Conservation (phyloP, 2,113 vertebrate species). For the Leptobrachium leishanense region DNA sequence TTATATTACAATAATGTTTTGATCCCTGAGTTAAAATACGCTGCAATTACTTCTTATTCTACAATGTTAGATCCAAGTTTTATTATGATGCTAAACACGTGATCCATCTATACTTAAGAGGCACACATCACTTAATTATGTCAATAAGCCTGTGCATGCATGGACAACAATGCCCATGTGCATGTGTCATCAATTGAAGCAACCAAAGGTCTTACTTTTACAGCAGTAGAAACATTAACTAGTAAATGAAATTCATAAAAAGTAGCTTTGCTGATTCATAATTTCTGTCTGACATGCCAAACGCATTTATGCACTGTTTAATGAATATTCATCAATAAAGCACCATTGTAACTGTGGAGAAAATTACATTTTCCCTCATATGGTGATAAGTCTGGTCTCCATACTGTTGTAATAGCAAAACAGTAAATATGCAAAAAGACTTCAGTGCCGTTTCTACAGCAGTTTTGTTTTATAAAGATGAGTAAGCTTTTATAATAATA, state of each 20-base stretch:
- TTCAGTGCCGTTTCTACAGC: not conserved
- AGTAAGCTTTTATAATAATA: not conserved
- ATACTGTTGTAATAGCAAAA: not conserved
- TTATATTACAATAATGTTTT: not conserved
- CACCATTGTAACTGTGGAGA: not conserved
- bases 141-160: not conserved
- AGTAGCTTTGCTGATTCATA: not conserved
- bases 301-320: not conserved
- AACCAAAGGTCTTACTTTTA: not conserved
- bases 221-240: not conserved
- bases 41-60: not conserved
- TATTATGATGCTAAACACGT: too few relatives aligned
- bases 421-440: not conserved
- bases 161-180: not conserved
- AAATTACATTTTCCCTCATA: not conserved
- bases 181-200: not conserved
- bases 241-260: not conserved
- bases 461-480: not conserved
- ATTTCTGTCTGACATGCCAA: not conserved
- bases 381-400: slow-evolving; percentile 1
- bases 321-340: slow-evolving; percentile 1
- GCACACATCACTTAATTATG: not conserved
- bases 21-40: not conserved
- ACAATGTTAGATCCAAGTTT: too few relatives aligned
- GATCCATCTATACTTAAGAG: not conserved